Base-by-base conservation (phyloP, 1,140 invertebrate genomes). In the Callitettix versicolor region DNA sequence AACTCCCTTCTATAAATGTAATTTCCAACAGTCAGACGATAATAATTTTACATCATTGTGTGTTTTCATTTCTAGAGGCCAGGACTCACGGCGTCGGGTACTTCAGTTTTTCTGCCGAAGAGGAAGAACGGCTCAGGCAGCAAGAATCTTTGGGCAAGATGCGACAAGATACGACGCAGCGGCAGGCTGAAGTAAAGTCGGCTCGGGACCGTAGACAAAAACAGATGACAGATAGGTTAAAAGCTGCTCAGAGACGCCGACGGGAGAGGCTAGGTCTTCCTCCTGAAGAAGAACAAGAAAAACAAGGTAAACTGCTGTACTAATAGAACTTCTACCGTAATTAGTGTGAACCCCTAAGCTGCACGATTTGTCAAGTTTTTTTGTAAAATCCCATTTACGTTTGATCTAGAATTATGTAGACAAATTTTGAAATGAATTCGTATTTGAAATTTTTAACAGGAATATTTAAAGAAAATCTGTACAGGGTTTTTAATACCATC, bases 71-170 rank as follows among this genome's bases (percentile, higher is more conserved):
- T 73, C 7, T 69, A 86, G 85, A 95, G 79, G 86, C 91, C 0
- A 76, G 91, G 57, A 75, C 80, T 1, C 91, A 95, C 67, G 92
- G 91, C 64, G 88, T 91, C 12, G 86, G 86, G 17, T 95, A 90
- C 67, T 95, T 84, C 70, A 77, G 81, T 11, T 94, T 96, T 68
- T 89, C 89, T 7, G 84, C 81, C 42, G 87, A 94, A 61, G 88
- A 91, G 61, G 74, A 78, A 5, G 75, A 84, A 63, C 79, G 91
- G 59, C 67, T 71, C 1, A 76, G 80, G 54, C 87, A 95, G 65
- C 87, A 92, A 72, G 77, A 81, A 30, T 81, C 81, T 54, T 71
- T 95, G 38, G 70, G 79, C 15, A 77, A 81, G 59, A 65, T 84
- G 11, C 74, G 88, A 15, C 74, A 84, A 58, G 78, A 89, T 64